Evolutionary conservation across 2,113 vertebrate genomes (phyloP), one percentile per base, ranked within the genome.

Genomic region (Thryonomys swinderianus): DNA sequence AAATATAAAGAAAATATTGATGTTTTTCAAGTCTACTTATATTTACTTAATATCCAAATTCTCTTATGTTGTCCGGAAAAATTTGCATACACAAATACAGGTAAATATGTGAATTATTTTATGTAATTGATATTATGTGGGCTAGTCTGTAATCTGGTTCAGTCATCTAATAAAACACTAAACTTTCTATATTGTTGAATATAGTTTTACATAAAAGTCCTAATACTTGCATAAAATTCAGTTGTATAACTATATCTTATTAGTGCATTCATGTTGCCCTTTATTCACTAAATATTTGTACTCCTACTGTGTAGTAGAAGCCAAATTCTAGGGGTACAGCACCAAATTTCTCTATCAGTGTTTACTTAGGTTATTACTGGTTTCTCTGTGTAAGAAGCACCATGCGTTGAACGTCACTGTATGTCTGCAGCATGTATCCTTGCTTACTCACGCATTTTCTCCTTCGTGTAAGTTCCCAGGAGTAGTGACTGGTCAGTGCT

Each of bases 371-470:
- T 81, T 64, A 89, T 37, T 48, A n/a, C 45, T 64, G 51, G 3
- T 57, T 92, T 90, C 89, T 67, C 42, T 78, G 1, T 51, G 17
- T 66, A 62, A 64, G 17, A 81, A 81, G 78, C 32, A 90, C 7
- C 40, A 64, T 64, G 5, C 73, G 69, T 48, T 92, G 69, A 87
- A 34, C 32, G n/a, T 9, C 71, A 59, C 51, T 45, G 34, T 67
- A 62, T 53, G 86, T 88, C 66, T 96, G 32, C 81, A 62, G 48
- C 55, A 55, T 66, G 53, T n/a, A 69, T 83, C 55, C 94, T 83
- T 83, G 23, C 37, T 37, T 81, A 84, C 25, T 42, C 88, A 64
- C 14, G 80, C 32, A 53, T 90, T 84, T 92, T 87, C 40, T 90
- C 69, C 25, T 84, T 87, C 48, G 27, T 53, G 21, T 87, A 62